Percentiles rank a stretch among this genome's conserved stretches.
Conservation (phyloP, 23 tunicate genomes). For the Clavelina lepadiformis region DNA sequence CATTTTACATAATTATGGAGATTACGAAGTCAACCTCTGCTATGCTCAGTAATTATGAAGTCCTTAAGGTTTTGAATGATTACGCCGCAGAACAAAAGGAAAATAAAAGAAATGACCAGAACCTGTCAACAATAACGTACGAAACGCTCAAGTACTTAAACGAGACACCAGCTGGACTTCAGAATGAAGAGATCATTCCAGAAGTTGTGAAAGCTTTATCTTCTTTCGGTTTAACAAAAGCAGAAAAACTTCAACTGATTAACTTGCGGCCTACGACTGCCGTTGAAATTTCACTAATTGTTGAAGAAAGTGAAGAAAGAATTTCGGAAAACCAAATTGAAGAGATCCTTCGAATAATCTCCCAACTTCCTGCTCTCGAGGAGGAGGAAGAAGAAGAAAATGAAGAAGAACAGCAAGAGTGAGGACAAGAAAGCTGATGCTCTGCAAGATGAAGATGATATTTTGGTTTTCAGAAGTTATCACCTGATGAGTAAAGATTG, state of each 20-base stretch:
- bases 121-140: constrained; percentile 67
- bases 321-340: constrained; percentile 77
- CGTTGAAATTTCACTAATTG: constrained; percentile 70
- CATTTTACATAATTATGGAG: too few relatives aligned
- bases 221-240: constrained; percentile 61
- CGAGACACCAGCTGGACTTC: constrained; percentile 60
- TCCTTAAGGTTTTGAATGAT: constrained; percentile 30
- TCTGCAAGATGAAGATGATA: too few relatives aligned
- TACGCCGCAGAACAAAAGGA: constrained; percentile 58
- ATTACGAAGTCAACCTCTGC: constrained; percentile 32
- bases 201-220: constrained; percentile 22
- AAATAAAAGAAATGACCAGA: constrained; percentile 55
- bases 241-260: constrained; percentile 74
- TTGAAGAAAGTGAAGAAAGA: constrained; percentile 92
- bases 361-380: constrained; percentile 39
- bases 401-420: constrained; percentile 6
- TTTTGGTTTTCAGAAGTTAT: too few relatives aligned
- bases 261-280: constrained; percentile 77
- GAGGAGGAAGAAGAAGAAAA: constrained; percentile 55
- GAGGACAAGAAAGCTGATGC: not conserved
- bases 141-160: constrained; percentile 68
- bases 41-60: constrained; percentile 61
- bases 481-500: too few relatives aligned
- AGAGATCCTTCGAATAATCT: constrained; percentile 43
- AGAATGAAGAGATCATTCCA: constrained; percentile 40